Conservation (phyloP, 2,888 invertebrate species). For the Miltochrista miniata region DNA sequence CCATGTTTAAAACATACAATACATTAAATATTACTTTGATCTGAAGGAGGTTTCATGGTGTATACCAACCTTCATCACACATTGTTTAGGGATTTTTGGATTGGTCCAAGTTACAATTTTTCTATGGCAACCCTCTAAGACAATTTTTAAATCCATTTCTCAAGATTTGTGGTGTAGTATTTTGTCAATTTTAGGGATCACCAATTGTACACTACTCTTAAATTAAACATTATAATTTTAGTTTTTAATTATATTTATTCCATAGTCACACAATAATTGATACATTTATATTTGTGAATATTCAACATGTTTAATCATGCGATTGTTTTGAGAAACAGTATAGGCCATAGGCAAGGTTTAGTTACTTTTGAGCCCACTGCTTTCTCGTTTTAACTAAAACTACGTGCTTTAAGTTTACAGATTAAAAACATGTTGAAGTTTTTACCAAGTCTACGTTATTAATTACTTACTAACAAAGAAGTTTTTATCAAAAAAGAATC, state of each 20-base stretch:
- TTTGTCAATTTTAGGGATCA: slow-evolving; percentile 16
- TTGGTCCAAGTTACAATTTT: background rate
- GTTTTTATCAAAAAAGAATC: slow-evolving; percentile 37
- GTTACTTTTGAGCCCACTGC: slow-evolving; percentile 39
- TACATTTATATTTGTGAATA: slow-evolving; percentile 54
- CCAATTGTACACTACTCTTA: slow-evolving; percentile 41
- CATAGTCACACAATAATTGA: slow-evolving; percentile 68
- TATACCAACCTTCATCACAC: background rate
- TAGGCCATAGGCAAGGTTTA: slow-evolving; percentile 35
- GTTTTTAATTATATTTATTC: slow-evolving; percentile 60
- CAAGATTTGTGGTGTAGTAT: slow-evolving; percentile 1
- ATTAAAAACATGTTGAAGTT: slow-evolving; percentile 65
- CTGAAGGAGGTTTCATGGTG: too few species aligned
- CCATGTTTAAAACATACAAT: background rate
- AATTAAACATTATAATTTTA: slow-evolving; percentile 53
- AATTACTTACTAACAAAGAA: slow-evolving; percentile 39
- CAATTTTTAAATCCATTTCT: background rate
- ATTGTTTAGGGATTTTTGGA: background rate
- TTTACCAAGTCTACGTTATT: slow-evolving; percentile 50
- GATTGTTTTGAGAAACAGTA: slow-evolving; percentile 36
- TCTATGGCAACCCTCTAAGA: background rate
- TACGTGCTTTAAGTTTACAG: slow-evolving; percentile 42
- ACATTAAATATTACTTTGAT: background rate
- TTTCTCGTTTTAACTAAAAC: slow-evolving; percentile 31
- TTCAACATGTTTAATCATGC: slow-evolving; percentile 66